Base-by-base conservation (phyloP, 2,888 invertebrate genomes). In the Hetaerina titia region DNA sequence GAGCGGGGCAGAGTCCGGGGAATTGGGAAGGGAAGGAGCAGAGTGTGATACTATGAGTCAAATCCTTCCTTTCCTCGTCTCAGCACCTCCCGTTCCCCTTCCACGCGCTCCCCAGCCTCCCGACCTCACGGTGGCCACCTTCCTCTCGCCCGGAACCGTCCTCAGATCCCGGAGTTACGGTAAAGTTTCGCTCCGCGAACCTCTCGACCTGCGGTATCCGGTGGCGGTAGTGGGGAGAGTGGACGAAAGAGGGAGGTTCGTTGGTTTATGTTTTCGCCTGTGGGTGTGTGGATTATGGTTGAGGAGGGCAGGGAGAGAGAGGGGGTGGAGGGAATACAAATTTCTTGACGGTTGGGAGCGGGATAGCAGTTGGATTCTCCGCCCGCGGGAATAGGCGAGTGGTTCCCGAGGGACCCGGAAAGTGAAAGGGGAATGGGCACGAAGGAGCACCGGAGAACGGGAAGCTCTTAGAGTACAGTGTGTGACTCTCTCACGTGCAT, bases 151-250 rank as follows among this genome's bases (percentile, higher is more conserved):
- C 81, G 25, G 25, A 81, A 11, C 81, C 22, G 17, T 88, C n/a
- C 15, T 31, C 31, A 88, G 87, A 88, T 56, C 88, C 88, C 45
- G 45, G 45, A 88, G 88, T 88, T 88, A 19, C 88, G 88, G 56
- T 15, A 56, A 88, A 88, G 88, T 88, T 88, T 69, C 56, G 88
- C 56, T 15, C 88, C 56, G 17, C 56, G 88, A 45, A 13, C 88
- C 88, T 88, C 88, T 88, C 88, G 56, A 88, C 88, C 88, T 88
- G 88, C 56, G 45, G 31, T 15, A 88, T 88, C 87, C 45, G 88
- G 45, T 56, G 88, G 69, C 7, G 69, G 19, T n/a, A 4, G 4
- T 45, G 45, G 45, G 45, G 45, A n/a, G 45, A 45, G 45, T 45
- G 69, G 69, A 8, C 69, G 8, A 69, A 69, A 6, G 69, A 64